Percentiles rank a stretch among this genome's conserved stretches.
Conservation (phyloP, 1,140 invertebrate species). For the Lepidurus arcticus region DNA sequence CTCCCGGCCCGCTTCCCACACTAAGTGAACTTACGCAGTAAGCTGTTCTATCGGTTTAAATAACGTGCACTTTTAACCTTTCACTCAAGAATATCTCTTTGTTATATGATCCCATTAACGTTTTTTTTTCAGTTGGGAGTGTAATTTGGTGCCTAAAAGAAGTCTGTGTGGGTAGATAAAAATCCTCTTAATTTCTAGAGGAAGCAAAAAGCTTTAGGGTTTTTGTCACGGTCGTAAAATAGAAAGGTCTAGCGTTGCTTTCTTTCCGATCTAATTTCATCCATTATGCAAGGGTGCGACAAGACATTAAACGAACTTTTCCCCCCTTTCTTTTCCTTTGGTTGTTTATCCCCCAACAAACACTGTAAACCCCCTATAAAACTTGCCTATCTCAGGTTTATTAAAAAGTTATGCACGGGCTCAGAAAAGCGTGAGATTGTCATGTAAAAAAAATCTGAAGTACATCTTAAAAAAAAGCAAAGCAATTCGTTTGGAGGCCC, state of each 20-base stretch:
- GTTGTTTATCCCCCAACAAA: not conserved
- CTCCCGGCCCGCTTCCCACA: too few species aligned
- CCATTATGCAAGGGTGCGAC: not conserved
- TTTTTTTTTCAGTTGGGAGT: too few species aligned
- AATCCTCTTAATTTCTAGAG: too few species aligned
- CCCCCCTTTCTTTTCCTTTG: not conserved
- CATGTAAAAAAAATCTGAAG: not conserved
- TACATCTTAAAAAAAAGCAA: not conserved
- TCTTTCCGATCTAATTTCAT: conserved; percentile 9
- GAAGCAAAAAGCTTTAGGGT: too few species aligned
- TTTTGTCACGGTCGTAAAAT: not conserved
- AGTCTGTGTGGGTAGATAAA: too few species aligned
- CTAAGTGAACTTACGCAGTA: too few species aligned
- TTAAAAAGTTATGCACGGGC: too few species aligned
- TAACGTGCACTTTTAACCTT: too few species aligned
- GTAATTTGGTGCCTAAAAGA: too few species aligned
- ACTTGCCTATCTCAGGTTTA: not conserved
- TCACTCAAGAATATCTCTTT: too few species aligned
- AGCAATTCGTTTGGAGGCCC: not conserved
- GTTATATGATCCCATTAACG: too few species aligned
- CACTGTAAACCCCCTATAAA: not conserved
- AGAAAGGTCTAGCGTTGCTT: not conserved
- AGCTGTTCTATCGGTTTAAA: too few species aligned
- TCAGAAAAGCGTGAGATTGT: not conserved
- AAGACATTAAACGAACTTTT: not conserved